phyloP scores from a whole-genome alignment of 2,797 vertebrate species.

The Heterohyrax brucei region DNA sequence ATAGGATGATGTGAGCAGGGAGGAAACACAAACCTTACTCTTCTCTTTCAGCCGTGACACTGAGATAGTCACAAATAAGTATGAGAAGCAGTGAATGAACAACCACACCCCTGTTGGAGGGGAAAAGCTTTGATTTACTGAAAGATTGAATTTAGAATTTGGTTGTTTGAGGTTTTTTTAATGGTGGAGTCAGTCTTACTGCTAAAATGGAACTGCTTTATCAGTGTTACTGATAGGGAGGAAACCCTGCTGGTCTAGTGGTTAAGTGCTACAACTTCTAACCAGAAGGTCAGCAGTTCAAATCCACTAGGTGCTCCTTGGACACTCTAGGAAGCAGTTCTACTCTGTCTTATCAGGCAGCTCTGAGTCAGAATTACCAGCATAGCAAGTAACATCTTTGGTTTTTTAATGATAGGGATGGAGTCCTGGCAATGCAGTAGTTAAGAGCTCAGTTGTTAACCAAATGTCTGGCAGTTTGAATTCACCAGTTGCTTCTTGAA shows the following conservation, averaged over 20 bases:
- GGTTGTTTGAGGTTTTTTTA: not conserved
- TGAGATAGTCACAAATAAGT: not conserved
- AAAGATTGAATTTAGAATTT: not conserved
- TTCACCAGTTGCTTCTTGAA: no score
- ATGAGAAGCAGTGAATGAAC: not conserved
- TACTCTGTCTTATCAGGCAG: not conserved
- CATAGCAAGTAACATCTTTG: no score
- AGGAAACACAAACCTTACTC: not conserved
- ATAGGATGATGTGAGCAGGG: not conserved
- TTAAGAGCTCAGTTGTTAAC: no score
- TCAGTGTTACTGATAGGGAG: not conserved
- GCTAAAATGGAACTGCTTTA: not conserved
- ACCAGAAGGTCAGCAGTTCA: not conserved
- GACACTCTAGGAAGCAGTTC: no score
- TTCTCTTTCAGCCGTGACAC: not conserved
- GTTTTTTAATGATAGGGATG: no score
- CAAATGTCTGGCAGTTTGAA: no score
- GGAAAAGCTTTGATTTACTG: not conserved
- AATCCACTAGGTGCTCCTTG: not conserved
- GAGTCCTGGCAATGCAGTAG: no score
- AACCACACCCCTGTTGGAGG: not conserved
- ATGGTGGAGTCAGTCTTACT: not conserved
- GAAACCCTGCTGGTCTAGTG: not conserved
- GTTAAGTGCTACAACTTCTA: not conserved
- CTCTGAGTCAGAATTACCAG: not conserved